phyloP scores from a whole-genome alignment of 2,113 vertebrate species.

The Channa argus region DNA sequence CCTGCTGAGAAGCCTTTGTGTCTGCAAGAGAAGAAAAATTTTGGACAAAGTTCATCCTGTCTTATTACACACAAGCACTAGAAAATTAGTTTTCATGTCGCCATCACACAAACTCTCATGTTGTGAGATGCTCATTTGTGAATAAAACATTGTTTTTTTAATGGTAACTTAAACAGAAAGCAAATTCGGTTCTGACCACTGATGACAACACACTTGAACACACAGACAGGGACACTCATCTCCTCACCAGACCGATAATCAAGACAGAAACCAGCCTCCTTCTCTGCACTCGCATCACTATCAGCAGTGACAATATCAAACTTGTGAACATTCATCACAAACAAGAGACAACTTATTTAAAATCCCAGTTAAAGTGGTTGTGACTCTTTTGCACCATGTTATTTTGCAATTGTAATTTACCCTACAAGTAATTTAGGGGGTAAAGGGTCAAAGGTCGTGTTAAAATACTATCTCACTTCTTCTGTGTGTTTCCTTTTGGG shows the following conservation, averaged over 20 bases:
- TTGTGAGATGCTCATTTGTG: too few species aligned
- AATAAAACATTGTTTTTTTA: too few species aligned
- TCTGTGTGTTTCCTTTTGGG: conserved; percentile 24
- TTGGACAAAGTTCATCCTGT: conserved; percentile 8
- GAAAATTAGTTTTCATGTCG: too few species aligned
- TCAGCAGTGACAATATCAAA: conserved; percentile 2
- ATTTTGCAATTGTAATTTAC: not conserved
- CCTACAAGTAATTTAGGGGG: conserved; percentile 1
- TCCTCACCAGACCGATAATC: conserved; percentile 29
- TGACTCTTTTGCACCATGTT: not conserved
- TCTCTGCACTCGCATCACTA: conserved; percentile 12
- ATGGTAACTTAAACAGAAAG: conserved; percentile 15
- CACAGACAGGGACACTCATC: conserved; percentile 25
- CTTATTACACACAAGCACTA: not conserved
- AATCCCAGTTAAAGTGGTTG: not conserved
- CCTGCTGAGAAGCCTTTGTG: conserved; percentile 19
- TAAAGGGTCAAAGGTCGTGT: conserved; percentile 41
- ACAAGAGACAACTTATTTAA: not conserved
- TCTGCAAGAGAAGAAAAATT: not conserved
- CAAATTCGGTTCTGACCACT: not conserved
- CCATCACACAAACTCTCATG: too few species aligned
- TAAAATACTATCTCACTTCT: conserved; percentile 17
- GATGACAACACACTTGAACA: conserved; percentile 14
- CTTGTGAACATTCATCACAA: conserved; percentile 10
- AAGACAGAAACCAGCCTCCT: conserved; percentile 28